Conservation (phyloP, 2,797 vertebrate genomes). For the Babyrousa celebensis region DNA sequence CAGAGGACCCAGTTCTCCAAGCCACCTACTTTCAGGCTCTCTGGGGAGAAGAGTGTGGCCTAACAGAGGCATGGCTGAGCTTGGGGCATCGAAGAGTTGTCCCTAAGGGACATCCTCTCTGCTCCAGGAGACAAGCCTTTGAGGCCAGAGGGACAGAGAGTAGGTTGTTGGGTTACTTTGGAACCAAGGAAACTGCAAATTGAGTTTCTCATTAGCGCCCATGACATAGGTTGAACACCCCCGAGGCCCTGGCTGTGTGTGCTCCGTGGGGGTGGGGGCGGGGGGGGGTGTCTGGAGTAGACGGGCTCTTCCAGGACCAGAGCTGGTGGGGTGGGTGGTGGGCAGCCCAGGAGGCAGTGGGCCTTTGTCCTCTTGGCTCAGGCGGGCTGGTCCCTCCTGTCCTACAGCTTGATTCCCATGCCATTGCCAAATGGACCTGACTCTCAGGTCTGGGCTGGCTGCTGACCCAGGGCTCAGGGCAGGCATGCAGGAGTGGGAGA, state of each 20-base stretch:
- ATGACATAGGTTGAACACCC: neutral
- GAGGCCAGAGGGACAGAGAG: constrained; percentile 35
- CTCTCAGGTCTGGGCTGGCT: neutral
- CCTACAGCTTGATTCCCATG: neutral
- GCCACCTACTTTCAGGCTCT: neutral
- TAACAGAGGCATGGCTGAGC: neutral
- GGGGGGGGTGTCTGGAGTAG: neutral
- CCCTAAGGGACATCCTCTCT: neutral
- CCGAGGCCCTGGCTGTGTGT: neutral
- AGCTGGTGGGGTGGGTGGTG: neutral
- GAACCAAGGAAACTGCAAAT: constrained; percentile 50
- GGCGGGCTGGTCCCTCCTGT: neutral
- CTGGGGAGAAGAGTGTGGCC: neutral
- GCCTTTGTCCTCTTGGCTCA: neutral
- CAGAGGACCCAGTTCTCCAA: neutral
- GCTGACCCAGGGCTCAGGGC: neutral
- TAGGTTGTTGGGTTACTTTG: neutral
- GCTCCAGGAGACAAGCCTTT: constrained; percentile 1
- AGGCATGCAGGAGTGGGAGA: rapidly evolving
- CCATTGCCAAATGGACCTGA: neutral
- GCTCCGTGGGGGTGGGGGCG: neutral
- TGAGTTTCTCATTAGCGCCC: constrained; percentile 60
- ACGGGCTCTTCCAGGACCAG: neutral
- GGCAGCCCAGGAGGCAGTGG: neutral
- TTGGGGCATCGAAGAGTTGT: neutral